phyloP scores from a whole-genome alignment of 2,888 invertebrate genomes.

The Ferdinandea cuprea region DNA sequence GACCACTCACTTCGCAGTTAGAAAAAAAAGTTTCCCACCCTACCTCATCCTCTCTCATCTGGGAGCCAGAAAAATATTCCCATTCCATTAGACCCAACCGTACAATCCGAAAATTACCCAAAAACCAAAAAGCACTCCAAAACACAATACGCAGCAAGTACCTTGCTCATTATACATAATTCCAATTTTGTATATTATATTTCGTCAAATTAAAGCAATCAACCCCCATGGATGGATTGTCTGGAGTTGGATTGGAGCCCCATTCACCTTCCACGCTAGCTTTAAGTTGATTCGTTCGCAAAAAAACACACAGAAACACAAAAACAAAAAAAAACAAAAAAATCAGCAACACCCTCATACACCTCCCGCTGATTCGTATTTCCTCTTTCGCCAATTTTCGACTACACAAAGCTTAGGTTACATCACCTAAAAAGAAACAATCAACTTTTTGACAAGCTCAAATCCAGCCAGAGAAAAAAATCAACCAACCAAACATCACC shows the following conservation, averaged over 20 bases:
- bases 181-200: slow-evolving; percentile 20
- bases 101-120: slow-evolving; percentile 23
- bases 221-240: slow-evolving; percentile 24
- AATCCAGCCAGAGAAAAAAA: neutral
- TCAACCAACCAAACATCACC: neutral
- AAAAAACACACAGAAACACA: no score
- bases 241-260: neutral
- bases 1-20: no score
- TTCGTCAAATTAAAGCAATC: slow-evolving; percentile 46
- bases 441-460: slow-evolving; percentile 17
- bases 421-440: slow-evolving; percentile 56
- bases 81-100: neutral
- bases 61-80: no score
- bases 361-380: slow-evolving; percentile 40
- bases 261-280: slow-evolving; percentile 17
- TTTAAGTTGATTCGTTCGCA: slow-evolving; percentile 23
- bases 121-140: slow-evolving; percentile 19
- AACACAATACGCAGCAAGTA: no score
- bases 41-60: no score
- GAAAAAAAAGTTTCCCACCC: no score
- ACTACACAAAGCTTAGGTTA: slow-evolving; percentile 37
- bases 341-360: slow-evolving; percentile 21
- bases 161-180: slow-evolving; percentile 26
- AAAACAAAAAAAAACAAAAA: neutral
- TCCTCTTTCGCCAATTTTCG: slow-evolving; percentile 10